Conservation (phyloP, 2,888 invertebrate species). For the Rhorus exstirpatorius region DNA sequence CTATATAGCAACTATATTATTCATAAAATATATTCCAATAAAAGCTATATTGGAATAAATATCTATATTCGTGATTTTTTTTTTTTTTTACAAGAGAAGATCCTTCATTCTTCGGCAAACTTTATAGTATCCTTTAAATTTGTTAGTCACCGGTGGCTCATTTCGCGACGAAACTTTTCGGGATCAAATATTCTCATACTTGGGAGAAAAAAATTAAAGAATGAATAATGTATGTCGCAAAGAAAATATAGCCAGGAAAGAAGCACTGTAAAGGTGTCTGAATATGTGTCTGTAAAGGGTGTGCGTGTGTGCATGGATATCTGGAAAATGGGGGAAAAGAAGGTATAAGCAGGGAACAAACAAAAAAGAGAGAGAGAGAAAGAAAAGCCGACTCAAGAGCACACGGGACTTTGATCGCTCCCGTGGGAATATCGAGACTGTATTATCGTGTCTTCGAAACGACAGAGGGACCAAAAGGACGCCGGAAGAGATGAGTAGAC, state of each 20-base stretch:
- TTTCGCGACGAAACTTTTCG: slow-evolving; percentile 1
- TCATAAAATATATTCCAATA: too few species aligned
- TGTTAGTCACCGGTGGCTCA: slow-evolving; percentile 6
- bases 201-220: slow-evolving; percentile 5
- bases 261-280: too few species aligned
- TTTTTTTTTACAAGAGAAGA: not conserved
- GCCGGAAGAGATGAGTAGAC: slow-evolving; percentile 13
- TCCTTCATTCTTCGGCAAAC: slow-evolving; percentile 1
- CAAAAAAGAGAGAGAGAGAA: slow-evolving; percentile 11
- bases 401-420: slow-evolving; percentile 54
- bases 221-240: slow-evolving; percentile 2
- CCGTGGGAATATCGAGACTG: slow-evolving; percentile 64
- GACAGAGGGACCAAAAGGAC: slow-evolving; percentile 56
- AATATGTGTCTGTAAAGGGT: too few species aligned
- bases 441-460: slow-evolving; percentile 38
- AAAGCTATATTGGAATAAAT: too few species aligned
- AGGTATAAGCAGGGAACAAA: not conserved
- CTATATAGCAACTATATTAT: too few species aligned
- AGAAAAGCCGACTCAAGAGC: slow-evolving; percentile 4
- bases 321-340: slow-evolving; percentile 1
- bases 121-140: not conserved
- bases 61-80: too few species aligned
- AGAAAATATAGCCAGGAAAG: not conserved
- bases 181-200: slow-evolving; percentile 14
- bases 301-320: not conserved